Evolutionary conservation across 2,888 invertebrate genomes (phyloP).

Genomic region (Lepidochrysops patricia): DNA sequence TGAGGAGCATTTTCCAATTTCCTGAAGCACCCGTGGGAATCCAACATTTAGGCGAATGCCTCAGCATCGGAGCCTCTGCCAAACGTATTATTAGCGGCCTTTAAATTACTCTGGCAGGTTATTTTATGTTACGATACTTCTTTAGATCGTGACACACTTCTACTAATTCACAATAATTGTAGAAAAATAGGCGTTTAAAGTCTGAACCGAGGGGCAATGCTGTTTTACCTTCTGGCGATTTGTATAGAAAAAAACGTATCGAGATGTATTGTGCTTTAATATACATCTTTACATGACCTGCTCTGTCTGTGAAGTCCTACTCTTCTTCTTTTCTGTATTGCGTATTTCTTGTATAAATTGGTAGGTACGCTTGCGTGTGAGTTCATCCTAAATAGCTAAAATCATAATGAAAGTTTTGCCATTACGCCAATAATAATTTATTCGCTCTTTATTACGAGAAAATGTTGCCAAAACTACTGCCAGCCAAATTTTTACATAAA

Average conservation of each 20-base stretch:
- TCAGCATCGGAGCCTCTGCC: not conserved
- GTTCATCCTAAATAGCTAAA: not conserved
- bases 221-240: no score
- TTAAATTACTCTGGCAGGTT: not conserved
- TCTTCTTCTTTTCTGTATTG: no score
- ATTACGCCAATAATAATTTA: not conserved
- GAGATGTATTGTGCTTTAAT: no score
- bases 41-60: not conserved
- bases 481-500: not conserved
- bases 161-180: no score
- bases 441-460: not conserved
- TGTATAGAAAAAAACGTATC: no score
- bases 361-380: no score
- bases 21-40: not conserved
- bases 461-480: not conserved
- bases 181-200: no score
- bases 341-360: no score
- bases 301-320: no score
- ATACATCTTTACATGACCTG: no score
- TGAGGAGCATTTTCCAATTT: slow-evolving; percentile 2
- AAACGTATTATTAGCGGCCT: not conserved
- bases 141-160: not conserved
- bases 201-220: no score
- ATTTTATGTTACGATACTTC: not conserved
- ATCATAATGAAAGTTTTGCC: not conserved